Percentiles rank a stretch among this genome's conserved stretches.
Evolutionary conservation across 2,113 vertebrate genomes (phyloP).

Genomic region (Daphoenositta chrysoptera): DNA sequence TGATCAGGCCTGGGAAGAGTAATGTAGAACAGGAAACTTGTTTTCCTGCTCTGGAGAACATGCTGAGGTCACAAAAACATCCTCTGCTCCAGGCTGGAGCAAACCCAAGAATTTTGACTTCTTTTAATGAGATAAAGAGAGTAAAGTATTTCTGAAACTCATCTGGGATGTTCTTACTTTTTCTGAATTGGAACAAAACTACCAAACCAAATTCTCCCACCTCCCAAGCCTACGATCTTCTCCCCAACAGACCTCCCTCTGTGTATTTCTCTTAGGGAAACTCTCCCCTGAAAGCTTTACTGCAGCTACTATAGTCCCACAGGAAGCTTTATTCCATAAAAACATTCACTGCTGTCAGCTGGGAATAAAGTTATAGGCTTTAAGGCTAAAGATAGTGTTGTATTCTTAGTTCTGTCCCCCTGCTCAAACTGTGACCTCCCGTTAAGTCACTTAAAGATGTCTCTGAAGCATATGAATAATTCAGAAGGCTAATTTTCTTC

Average conservation of each 20-base stretch:
- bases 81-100: not conserved
- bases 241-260: not conserved
- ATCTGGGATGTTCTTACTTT: not conserved
- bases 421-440: not conserved
- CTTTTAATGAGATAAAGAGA: not conserved
- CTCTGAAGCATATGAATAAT: slow-evolving; percentile 13
- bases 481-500: not conserved
- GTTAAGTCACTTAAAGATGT: not conserved
- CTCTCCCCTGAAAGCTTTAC: not conserved
- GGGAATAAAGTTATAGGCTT: not conserved
- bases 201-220: not conserved
- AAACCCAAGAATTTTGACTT: slow-evolving; percentile 3
- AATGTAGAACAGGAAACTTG: not conserved
- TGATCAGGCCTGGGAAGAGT: not conserved
- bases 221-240: accelerated
- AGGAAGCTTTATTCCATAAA: slow-evolving; percentile 7
- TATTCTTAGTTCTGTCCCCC: not conserved
- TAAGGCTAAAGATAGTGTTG: not conserved
- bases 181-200: not conserved
- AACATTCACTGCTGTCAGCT: not conserved
- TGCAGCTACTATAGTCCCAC: not conserved
- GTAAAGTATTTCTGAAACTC: not conserved
- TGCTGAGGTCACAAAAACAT: slow-evolving; percentile 14
- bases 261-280: not conserved
- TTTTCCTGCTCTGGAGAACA: not conserved